Base-by-base conservation (phyloP, 1,140 invertebrate species). In the Meteorus sp. region DNA sequence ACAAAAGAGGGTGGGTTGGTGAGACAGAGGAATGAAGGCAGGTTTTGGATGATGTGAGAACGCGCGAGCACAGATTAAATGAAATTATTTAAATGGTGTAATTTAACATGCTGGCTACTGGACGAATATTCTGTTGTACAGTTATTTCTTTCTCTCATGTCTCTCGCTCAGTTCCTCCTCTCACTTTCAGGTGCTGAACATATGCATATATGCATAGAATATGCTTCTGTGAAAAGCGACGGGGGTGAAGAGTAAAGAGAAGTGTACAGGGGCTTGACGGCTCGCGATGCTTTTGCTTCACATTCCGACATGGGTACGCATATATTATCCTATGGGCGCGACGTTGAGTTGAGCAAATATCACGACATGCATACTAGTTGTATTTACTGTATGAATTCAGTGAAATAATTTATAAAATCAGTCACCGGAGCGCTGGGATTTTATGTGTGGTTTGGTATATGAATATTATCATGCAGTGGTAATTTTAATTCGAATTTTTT, bases 51-150 rank as follows among this genome's bases (percentile, higher is more conserved):
- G n/a, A n/a, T n/a, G n/a, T n/a, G n/a, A n/a, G n/a, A n/a, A n/a
- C n/a, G n/a, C n/a, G n/a, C n/a, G n/a, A 20, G 31, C 50, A 27
- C 23, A 70, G 70, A 70, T 73, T 73, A 75, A 71, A 75, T 69
- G 68, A 78, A 82, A 63, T 69, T 70, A 67, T 69, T 75, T 73
- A 73, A 75, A 75, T 75, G 65, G 62, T 64, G 67, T 72, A 71
- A 74, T 73, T 74, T 71, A 72, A 72, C 69, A 65, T 73, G 62
- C 67, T 55, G 63, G 56, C 60, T 27, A 48, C 44, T 63, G 65
- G 61, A 64, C 63, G 59, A 58, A 62, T 63, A 52, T 47, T 59
- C 54, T 29, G 62, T 59, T 55, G 4, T 13, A 6, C 41, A 9
- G 11, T 6, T 43, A 31, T 22, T 39, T 23, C 19, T 43, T 15